These are phyloP conservation scores for Aphaenogaster ashmeadi DNA, from an alignment of 1,140 invertebrate genomes.

Conservation along the genomic window DNA sequence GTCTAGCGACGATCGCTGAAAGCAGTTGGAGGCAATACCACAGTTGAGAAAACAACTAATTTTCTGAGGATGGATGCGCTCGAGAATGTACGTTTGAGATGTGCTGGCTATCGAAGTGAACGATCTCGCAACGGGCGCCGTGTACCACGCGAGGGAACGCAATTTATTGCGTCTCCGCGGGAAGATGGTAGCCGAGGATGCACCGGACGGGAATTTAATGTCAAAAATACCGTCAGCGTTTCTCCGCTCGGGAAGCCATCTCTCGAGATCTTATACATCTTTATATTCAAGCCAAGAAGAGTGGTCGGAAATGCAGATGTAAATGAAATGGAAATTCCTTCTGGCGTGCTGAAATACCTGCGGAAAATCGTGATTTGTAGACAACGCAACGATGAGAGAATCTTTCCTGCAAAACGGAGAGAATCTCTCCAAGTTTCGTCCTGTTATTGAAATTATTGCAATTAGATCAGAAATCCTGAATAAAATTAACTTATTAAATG, in stretches of 20 bases:
- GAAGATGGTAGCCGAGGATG: conserved; percentile 12
- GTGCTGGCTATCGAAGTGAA: conserved; percentile 27
- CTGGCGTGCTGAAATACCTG: conserved; percentile 14
- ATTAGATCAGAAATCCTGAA: neutral
- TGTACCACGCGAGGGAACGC: conserved; percentile 5
- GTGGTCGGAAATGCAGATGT: conserved; percentile 4
- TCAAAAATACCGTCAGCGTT: conserved; percentile 39
- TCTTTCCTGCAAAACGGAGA: neutral
- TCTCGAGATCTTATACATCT: conserved; percentile 33
- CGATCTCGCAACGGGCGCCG: conserved; percentile 31
- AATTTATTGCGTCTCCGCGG: conserved; percentile 42
- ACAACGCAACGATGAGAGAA: neutral
- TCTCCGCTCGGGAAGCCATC: neutral
- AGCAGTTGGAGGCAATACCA: conserved; percentile 1
- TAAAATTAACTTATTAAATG: neutral
- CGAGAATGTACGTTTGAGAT: conserved; percentile 27
- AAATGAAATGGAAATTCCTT: conserved; percentile 46
- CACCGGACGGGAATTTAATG: neutral
- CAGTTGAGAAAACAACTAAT: conserved; percentile 21
- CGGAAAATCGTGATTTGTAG: neutral
- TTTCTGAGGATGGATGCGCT: conserved; percentile 1
- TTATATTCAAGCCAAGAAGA: conserved; percentile 36
- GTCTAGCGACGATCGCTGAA: conserved; percentile 14
- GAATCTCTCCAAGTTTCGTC: neutral
- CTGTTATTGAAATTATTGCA: neutral